Percentiles rank a stretch among this genome's conserved stretches.
Conservation (phyloP, 2,113 vertebrate genomes). For the Reinhardtius hippoglossoides region DNA sequence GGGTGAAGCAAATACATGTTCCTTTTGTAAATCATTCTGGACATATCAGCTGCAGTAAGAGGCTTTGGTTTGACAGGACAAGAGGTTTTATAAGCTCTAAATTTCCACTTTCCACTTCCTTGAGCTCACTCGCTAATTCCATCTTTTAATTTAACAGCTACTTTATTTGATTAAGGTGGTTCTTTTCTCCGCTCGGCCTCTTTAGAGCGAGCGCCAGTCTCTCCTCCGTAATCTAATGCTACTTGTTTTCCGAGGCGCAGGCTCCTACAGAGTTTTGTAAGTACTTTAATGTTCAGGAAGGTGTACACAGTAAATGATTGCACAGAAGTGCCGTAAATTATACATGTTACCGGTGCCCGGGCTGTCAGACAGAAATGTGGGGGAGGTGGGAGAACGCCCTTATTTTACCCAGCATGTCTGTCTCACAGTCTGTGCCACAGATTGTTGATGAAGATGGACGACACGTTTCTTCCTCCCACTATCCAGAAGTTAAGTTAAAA, state of each 20-base stretch:
- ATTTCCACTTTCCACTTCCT: not conserved
- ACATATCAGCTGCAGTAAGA: conserved; percentile 1
- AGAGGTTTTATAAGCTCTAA: conserved; percentile 9
- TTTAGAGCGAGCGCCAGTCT: conserved; percentile 10
- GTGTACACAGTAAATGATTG: conserved; percentile 10
- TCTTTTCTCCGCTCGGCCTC: conserved; percentile 3
- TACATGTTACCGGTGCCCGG: not conserved
- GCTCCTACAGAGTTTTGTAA: conserved; percentile 13
- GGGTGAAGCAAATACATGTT: conserved; percentile 1
- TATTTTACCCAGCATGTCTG: not conserved
- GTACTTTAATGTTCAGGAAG: conserved; percentile 18
- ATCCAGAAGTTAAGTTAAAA: not conserved
- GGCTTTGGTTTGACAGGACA: conserved; percentile 9
- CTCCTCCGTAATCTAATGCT: conserved; percentile 22
- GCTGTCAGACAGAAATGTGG: not conserved
- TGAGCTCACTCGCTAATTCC: conserved; percentile 6
- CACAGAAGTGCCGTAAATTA: not conserved
- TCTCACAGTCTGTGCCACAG: too few species aligned
- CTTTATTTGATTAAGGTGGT: conserved; percentile 25
- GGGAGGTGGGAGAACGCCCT: not conserved
- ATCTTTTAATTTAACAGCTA: conserved; percentile 40
- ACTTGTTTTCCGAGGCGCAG: not conserved
- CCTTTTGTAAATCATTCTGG: conserved; percentile 20
- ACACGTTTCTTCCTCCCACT: not conserved
- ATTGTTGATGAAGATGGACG: too few species aligned